These are phyloP conservation scores for Leptonema lineaticorne DNA, from an alignment of 1,140 invertebrate species.

Conservation along the genomic window DNA sequence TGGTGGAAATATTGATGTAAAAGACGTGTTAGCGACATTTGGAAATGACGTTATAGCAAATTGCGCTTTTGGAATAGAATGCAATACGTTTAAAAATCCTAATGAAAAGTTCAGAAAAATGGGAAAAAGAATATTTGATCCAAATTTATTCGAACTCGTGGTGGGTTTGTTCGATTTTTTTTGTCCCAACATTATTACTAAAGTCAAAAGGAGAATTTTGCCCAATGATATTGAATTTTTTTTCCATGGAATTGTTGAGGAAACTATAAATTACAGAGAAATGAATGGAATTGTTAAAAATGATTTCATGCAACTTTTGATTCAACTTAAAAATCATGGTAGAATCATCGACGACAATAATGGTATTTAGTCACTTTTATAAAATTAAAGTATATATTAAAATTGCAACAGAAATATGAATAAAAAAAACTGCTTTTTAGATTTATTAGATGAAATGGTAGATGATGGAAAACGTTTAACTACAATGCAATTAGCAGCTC, in stretches of 20 bases:
- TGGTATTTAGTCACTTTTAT: neutral
- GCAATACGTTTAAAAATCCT: constrained; percentile 59
- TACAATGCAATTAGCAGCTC: constrained; percentile 40
- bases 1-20: constrained; percentile 50
- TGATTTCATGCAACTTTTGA: constrained; percentile 63
- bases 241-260: constrained; percentile 57
- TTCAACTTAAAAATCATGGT: constrained; percentile 59
- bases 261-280: constrained; percentile 57
- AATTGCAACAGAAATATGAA: too few species aligned
- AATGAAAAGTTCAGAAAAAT: constrained; percentile 58
- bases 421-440: too few species aligned
- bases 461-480: neutral
- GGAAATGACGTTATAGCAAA: constrained; percentile 65
- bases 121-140: constrained; percentile 47
- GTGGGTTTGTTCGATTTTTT: constrained; percentile 16
- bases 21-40: constrained; percentile 60
- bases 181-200: constrained; percentile 8
- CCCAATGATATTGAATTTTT: constrained; percentile 46
- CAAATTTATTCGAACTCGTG: constrained; percentile 12
- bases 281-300: constrained; percentile 52
- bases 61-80: constrained; percentile 64
- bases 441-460: too few species aligned
- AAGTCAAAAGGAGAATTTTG: constrained; percentile 8
- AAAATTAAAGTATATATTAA: neutral
- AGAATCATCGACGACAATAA: constrained; percentile 23